Evolutionary conservation across 2,797 vertebrate genomes (phyloP).

Genomic region (Nannoperca obscura): DNA sequence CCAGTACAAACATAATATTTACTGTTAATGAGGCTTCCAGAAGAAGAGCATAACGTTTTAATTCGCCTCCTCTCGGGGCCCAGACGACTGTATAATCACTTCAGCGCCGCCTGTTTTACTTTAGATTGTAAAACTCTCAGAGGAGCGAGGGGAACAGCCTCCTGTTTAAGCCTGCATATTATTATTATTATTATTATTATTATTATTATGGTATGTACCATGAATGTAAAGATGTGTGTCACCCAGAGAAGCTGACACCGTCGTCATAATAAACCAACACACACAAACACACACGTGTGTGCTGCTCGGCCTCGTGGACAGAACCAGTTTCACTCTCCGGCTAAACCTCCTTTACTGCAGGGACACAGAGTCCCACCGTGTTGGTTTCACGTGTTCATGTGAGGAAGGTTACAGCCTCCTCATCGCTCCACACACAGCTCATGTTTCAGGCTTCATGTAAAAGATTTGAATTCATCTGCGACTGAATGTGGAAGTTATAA

Average conservation of each 20-base stretch:
- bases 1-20: slow-evolving; percentile 50
- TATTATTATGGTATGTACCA: background rate
- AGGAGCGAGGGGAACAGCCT: background rate
- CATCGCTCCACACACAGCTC: no score
- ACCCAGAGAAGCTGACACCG: background rate
- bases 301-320: background rate
- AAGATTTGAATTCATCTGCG: no score
- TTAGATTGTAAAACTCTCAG: background rate
- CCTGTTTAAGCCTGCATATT: background rate
- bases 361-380: no score
- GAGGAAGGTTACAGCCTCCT: no score
- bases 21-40: slow-evolving; percentile 56
- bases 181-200: no score
- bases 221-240: background rate
- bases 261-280: background rate
- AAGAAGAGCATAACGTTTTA: slow-evolving; percentile 38
- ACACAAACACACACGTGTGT: no score
- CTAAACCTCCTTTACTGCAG: no score
- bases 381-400: no score
- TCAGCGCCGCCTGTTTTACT: slow-evolving; percentile 17
- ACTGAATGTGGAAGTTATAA: no score
- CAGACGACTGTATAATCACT: slow-evolving; percentile 15
- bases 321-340: background rate
- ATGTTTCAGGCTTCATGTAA: no score
- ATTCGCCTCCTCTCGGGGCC: slow-evolving; percentile 30